Evolutionary conservation across 35 echinoderm and acorn worm species (phyloP).

Genomic region (Lytechinus pictus): DNA sequence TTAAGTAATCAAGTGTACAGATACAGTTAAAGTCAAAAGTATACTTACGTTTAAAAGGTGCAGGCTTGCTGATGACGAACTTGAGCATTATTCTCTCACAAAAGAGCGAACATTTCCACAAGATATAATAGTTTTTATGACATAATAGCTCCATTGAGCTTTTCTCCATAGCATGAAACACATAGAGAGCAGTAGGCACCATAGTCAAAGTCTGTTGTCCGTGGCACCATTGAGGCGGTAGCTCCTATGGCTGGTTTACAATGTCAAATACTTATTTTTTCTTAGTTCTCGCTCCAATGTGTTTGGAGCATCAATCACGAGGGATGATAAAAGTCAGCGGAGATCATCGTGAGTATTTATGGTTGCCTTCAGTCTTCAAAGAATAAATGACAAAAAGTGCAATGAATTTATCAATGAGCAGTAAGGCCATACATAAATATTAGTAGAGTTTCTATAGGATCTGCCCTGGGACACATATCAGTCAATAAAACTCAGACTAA

Average conservation of each 20-base stretch:
- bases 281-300: background rate
- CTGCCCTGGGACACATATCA: background rate
- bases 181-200: background rate
- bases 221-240: conserved; percentile 31
- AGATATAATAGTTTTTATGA: conserved; percentile 11
- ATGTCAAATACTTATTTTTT: background rate
- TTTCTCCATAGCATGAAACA: background rate
- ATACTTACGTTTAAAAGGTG: conserved; percentile 47
- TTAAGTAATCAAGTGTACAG: background rate
- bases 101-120: conserved; percentile 33
- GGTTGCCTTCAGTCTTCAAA: background rate
- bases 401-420: background rate
- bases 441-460: background rate
- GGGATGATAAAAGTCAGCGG: background rate
- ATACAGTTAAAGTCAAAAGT: background rate
- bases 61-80: conserved; percentile 49
- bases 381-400: background rate
- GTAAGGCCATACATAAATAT: background rate
- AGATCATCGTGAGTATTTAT: background rate
- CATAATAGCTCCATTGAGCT: conserved; percentile 11
- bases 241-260: background rate
- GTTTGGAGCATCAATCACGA: background rate
- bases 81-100: conserved; percentile 48
- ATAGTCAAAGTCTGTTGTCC: conserved; percentile 17
- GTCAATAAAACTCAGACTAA: background rate